phyloP scores from a whole-genome alignment of 2,113 vertebrate genomes.

The Nothoprocta perdicaria region DNA sequence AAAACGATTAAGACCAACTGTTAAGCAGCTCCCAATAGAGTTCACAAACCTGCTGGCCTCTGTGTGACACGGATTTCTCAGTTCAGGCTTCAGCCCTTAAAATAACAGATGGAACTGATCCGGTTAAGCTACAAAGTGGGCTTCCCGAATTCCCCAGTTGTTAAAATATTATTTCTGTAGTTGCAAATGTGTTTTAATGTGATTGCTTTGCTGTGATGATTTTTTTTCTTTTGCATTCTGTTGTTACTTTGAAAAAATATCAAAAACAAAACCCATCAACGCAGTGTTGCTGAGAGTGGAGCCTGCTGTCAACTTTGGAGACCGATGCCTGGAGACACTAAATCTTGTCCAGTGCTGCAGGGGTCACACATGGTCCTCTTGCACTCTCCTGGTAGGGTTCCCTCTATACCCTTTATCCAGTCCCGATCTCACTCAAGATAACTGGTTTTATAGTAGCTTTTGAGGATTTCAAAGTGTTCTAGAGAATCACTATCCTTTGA shows the following conservation, averaged over 20 bases:
- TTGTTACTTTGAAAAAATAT: background rate
- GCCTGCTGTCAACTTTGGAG: background rate
- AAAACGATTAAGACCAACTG: constrained; percentile 76
- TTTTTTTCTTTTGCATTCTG: background rate
- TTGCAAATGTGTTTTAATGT: constrained; percentile 25
- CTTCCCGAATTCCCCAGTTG: background rate
- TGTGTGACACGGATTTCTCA: constrained; percentile 61
- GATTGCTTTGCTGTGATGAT: background rate
- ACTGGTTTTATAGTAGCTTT: constrained; percentile 45
- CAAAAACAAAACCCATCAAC: background rate
- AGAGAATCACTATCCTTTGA: constrained; percentile 53
- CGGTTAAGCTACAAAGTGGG: background rate
- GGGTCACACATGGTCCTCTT: constrained; percentile 41
- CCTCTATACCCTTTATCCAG: constrained; percentile 39
- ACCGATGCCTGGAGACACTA: background rate
- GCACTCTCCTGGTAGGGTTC: background rate
- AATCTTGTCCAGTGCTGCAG: background rate
- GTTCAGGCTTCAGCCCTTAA: constrained; percentile 58
- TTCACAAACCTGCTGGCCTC: constrained; percentile 69
- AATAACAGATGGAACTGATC: constrained; percentile 68
- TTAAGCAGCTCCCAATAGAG: constrained; percentile 64
- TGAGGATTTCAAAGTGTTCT: constrained; percentile 63
- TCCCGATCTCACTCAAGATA: background rate
- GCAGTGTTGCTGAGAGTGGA: background rate
- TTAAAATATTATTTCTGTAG: constrained; percentile 46